Conservation (phyloP, 1,140 invertebrate species). For the Bombus pyrosoma region DNA sequence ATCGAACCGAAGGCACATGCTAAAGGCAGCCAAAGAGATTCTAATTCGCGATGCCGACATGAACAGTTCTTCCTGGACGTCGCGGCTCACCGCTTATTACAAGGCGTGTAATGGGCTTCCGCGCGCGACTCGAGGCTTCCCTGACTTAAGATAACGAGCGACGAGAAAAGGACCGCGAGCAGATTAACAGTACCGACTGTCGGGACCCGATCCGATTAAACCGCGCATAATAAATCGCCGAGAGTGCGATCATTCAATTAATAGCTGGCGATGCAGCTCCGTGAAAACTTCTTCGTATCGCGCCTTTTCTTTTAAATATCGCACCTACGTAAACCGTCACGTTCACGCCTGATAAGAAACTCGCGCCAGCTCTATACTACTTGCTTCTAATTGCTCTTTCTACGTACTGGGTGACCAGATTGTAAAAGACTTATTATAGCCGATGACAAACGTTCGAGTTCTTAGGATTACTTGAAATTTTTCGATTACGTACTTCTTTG, state of each 20-base stretch:
- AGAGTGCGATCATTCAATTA: slow-evolving; percentile 73
- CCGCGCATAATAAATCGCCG: slow-evolving; percentile 66
- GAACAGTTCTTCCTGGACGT: slow-evolving; percentile 17
- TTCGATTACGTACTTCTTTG: neutral
- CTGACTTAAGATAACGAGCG: slow-evolving; percentile 23
- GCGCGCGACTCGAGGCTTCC: slow-evolving; percentile 33
- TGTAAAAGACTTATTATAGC: no score
- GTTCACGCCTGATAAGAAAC: slow-evolving; percentile 16
- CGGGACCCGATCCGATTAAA: slow-evolving; percentile 59
- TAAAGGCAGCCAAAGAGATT: neutral
- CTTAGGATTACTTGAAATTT: neutral
- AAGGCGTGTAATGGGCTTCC: slow-evolving; percentile 63
- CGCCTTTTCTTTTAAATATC: neutral
- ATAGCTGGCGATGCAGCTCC: slow-evolving; percentile 48
- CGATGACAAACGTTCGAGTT: no score
- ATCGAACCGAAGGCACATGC: neutral
- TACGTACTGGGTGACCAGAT: neutral
- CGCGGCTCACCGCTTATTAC: slow-evolving; percentile 59
- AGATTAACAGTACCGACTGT: slow-evolving; percentile 2
- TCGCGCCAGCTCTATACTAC: neutral
- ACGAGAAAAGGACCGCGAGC: slow-evolving; percentile 29
- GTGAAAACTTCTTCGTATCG: slow-evolving; percentile 49
- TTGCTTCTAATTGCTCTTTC: neutral
- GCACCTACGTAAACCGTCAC: neutral
- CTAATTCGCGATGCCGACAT: neutral